phyloP scores from a whole-genome alignment of 2,797 vertebrate genomes.

The Apodemus agrarius region DNA sequence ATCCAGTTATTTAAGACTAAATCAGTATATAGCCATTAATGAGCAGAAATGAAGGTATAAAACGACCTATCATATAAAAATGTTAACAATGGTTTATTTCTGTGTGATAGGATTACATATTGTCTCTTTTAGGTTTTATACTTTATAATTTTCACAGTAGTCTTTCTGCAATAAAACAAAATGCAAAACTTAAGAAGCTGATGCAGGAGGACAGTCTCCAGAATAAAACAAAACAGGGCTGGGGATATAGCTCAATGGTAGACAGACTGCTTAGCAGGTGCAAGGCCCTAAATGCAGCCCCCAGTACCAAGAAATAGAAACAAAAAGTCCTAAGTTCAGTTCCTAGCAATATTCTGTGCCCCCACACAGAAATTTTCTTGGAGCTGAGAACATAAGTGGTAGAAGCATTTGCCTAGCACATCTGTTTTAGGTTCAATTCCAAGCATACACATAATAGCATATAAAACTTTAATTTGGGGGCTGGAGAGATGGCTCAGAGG shows the following conservation, averaged over 20 bases:
- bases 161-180: background rate
- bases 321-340: background rate
- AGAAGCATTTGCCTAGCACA: background rate
- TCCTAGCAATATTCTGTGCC: background rate
- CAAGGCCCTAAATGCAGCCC: background rate
- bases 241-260: background rate
- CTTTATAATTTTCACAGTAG: background rate
- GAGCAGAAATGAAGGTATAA: background rate
- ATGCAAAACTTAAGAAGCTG: background rate
- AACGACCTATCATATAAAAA: background rate
- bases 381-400: background rate
- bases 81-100: background rate
- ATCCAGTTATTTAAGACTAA: slow-evolving; percentile 34
- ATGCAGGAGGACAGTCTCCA: background rate
- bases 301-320: background rate
- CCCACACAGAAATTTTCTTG: background rate
- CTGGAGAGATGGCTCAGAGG: background rate
- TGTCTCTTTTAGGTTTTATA: slow-evolving; percentile 2
- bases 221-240: background rate
- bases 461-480: background rate
- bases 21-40: background rate
- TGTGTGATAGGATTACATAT: background rate
- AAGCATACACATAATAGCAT: background rate
- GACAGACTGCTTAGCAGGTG: background rate
- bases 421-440: background rate